phyloP scores from a whole-genome alignment of 2,888 invertebrate species.

The Scaptomyza caliginosa region DNA sequence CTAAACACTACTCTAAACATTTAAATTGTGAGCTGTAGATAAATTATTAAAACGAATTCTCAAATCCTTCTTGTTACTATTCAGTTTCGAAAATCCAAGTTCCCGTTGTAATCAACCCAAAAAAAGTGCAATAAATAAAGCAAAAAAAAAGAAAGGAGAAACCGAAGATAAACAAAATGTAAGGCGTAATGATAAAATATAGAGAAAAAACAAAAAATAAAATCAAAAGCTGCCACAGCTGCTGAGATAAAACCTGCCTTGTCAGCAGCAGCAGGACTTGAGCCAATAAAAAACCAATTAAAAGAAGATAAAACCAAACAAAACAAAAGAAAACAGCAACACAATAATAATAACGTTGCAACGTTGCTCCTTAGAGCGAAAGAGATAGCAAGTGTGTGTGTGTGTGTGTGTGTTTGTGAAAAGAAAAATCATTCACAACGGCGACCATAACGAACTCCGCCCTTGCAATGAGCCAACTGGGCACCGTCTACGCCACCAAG shows the following conservation, averaged over 20 bases:
- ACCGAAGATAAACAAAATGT: slow-evolving; percentile 55
- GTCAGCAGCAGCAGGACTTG: slow-evolving; percentile 60
- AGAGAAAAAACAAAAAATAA: slow-evolving; percentile 46
- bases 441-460: slow-evolving; percentile 84
- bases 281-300: slow-evolving; percentile 63
- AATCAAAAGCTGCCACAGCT: slow-evolving; percentile 47
- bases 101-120: slow-evolving; percentile 4
- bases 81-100: slow-evolving; percentile 11
- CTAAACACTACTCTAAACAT: no score
- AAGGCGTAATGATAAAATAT: slow-evolving; percentile 61
- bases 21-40: no score
- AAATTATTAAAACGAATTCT: no score
- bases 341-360: slow-evolving; percentile 43
- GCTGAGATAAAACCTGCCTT: slow-evolving; percentile 54
- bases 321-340: slow-evolving; percentile 21
- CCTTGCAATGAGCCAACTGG: slow-evolving; percentile 92
- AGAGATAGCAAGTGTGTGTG: background rate
- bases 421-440: slow-evolving; percentile 79
- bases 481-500: slow-evolving; percentile 98
- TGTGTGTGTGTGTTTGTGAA: background rate
- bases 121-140: slow-evolving; percentile 64
- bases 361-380: background rate
- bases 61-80: background rate
- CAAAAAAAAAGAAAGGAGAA: slow-evolving; percentile 14
- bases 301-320: slow-evolving; percentile 10